Evolutionary conservation across 1,140 invertebrate genomes (phyloP), one percentile per base, ranked within the genome.

Genomic region (Akabosia matsudoensis): DNA sequence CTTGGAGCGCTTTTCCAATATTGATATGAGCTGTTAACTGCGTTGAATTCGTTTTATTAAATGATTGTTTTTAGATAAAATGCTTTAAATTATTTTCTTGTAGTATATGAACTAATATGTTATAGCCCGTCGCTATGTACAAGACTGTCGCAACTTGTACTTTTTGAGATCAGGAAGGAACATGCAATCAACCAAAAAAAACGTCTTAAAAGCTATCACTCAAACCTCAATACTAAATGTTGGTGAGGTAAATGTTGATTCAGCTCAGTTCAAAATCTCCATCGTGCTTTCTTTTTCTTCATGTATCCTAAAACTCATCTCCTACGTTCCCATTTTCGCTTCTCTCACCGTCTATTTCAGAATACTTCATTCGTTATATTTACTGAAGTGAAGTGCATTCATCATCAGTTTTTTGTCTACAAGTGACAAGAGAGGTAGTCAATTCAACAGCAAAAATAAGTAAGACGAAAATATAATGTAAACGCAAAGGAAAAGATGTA

Each of bases 371-470:
- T 56, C 67, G 45, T 45, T 72, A 72, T 72, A 37, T 51, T 72
- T 51, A 72, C 33, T 45, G 70, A 72, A 70, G 13, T 70, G 72
- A 74, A 77, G 73, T 76, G 78, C 76, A 77, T 79, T 77, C 78
- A 77, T 77, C 75, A 79, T 77, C 78, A 75, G 74, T 74, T 79
- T 79, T 76, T 79, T 79, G 76, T 76, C 52, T 74, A 54, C 33
- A 74, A 79, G 78, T 79, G 78, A 77, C 74, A 76, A 75, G 76
- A 79, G 70, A 76, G 77, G 76, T 77, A 75, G 70, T 76, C 72
- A 70, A 79, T 67, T 30, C 28, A 67, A 31, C 61, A 67, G 61
- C 30, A 67, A 67, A 56, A 67, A n/a, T n/a, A 67, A 67, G 61
- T 30, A 67, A 67, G 61, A 67, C 10, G 61, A 30, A 67, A 24